Base-by-base conservation (phyloP, 2,888 invertebrate species). In the Crepidodera aurea region DNA sequence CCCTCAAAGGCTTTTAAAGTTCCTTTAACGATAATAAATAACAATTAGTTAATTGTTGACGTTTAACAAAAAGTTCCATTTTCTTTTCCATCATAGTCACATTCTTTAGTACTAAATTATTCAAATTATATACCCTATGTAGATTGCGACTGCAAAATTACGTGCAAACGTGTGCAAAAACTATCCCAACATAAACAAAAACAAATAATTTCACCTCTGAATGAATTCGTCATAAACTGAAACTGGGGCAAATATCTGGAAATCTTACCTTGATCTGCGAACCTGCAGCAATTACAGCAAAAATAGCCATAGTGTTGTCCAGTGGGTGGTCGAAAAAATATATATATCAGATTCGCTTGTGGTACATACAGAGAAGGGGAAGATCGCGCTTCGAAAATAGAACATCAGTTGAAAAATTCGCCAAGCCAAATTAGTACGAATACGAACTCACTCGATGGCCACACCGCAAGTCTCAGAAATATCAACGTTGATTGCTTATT, bases 401-500 rank as follows among this genome's bases (percentile, higher is more conserved):
- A 70, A 60, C 62, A 62, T 37, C 46, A 46, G 65, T 66, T 58
- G 65, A 67, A 63, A 65, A 64, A 62, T 58, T 56, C 44, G 51
- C 58, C 66, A 61, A 46, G 66, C 71, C 69, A 72, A 72, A 72
- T 69, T 72, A 71, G 72, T 72, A 65, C 67, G 67, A 62, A 56
- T 32, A 58, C 62, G 61, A 63, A 56, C 51, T 50, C 32, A 60
- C 63, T 64, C 62, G 54, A 71, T 71, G 71, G 60, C 60, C 60
- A 63, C 64, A 42, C 29, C 57, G 40, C 58, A 54, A 51, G 42
- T 22, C 19, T 64, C 59, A 19, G 72, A 72, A 58, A 59, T 71
- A 59, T 67, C 66, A 44, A 64, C 73, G 44, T 53, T 74, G 44
- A 56, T 75, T 50, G 75, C 72, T 62, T 78, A 77, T 71, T 71